Base-by-base conservation (phyloP, 92 coral and sea anemone species). In the Phymanthus crucifer region DNA sequence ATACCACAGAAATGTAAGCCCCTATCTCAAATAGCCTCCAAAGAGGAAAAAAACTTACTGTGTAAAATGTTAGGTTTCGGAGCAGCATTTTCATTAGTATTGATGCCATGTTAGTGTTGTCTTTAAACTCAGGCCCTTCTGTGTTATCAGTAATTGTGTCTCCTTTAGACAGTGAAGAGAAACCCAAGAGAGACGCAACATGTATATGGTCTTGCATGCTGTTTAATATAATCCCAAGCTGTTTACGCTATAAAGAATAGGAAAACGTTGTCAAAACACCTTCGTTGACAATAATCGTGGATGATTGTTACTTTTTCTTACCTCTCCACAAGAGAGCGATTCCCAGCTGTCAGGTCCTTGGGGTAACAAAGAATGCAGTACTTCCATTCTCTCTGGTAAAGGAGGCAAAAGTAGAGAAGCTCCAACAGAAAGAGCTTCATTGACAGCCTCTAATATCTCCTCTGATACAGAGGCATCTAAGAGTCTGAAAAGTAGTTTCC, bases 301-400 rank as follows among this genome's bases (percentile, higher is more conserved):
- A 1, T 4, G 21, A 14, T 50, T 9, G 14, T 10, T 43, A 10
- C 48, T 61, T 2, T 43, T 16, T 10, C 75, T 57, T 80, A 91
- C 95, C 95, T 91, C 95, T 67, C 95, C 95, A 48, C 83, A 77
- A 33, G 92, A 89, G 17, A 92, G 87, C 23, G 85, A 86, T 64
- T 92, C 91, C 97, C 97, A 92, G 74, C 90, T 81, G 24, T 92
- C 93, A 37, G 97, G 97, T 37, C 89, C 93, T 70, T 92, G 93
- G 1, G 97, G 97, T 52, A 92, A 83, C 5, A 92, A 81, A 26
- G 87, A 86, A 38, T 92, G 93, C 54, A 92, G 78, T 1, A 92
- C 88, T 71, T 92, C 97, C 97, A 92, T 92, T 80, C 91, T 82
- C 81, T 92, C 97, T 11, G 93, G 97, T 68, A 92, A 67, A 16